Conservation (phyloP, 1,140 invertebrate species). For the Doryteuthis pealeii region DNA sequence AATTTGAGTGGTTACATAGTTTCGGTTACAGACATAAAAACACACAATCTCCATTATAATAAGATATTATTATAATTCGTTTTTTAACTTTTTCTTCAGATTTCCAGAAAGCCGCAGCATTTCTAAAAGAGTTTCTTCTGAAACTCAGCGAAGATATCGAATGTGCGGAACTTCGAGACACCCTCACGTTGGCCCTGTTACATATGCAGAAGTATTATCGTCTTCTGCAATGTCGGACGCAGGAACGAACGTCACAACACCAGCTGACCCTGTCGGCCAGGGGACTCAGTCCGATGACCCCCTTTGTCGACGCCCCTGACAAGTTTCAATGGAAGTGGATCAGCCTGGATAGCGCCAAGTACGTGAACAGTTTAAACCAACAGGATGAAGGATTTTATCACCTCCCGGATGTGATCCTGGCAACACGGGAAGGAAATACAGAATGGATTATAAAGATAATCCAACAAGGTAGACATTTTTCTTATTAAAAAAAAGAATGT, state of each 20-base stretch:
- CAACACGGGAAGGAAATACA: constrained; percentile 50
- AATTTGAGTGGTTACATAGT: too few species aligned
- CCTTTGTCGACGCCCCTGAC: constrained; percentile 59
- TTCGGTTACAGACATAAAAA: too few species aligned
- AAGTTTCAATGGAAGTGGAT: constrained; percentile 61
- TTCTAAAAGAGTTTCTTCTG: constrained; percentile 59
- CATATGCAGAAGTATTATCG: constrained; percentile 60
- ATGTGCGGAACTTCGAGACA: constrained; percentile 58
- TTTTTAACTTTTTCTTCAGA: constrained; percentile 41
- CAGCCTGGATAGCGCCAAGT: constrained; percentile 49
- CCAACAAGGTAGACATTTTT: constrained; percentile 38
- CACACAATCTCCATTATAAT: too few species aligned
- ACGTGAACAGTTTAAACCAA: constrained; percentile 41
- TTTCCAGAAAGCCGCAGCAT: constrained; percentile 60
- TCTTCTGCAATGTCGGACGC: constrained; percentile 43
- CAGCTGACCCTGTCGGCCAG: constrained; percentile 47
- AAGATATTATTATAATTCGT: too few species aligned
- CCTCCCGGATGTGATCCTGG: constrained; percentile 52
- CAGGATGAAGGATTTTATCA: constrained; percentile 44
- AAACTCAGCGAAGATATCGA: constrained; percentile 58
- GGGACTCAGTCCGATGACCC: constrained; percentile 59
- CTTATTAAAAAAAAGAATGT: too few species aligned
- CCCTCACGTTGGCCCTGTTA: constrained; percentile 55
- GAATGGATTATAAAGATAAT: constrained; percentile 45
- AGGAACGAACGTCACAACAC: constrained; percentile 43